These are phyloP conservation scores for Lutjanus argentimaculatus DNA, from an alignment of 2,797 vertebrate species.

Conservation along the genomic window DNA sequence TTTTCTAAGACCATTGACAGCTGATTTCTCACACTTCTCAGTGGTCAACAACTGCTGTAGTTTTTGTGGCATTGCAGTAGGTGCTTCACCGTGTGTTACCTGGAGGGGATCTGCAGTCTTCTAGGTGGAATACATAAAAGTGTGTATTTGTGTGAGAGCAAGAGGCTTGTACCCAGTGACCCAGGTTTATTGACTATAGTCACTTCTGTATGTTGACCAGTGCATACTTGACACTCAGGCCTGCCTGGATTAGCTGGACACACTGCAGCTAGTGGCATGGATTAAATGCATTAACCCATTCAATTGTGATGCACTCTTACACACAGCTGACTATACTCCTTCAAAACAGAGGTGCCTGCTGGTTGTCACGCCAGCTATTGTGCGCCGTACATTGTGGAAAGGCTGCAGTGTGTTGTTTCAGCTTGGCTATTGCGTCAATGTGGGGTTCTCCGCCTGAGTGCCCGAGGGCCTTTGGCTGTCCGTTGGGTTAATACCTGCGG, in stretches of 20 bases:
- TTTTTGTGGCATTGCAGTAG: too few species aligned
- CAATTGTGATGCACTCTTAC: slow-evolving; percentile 66
- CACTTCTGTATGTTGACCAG: slow-evolving; percentile 60
- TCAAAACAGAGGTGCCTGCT: slow-evolving; percentile 62
- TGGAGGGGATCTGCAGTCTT: too few species aligned
- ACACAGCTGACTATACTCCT: slow-evolving; percentile 68
- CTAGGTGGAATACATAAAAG: slow-evolving; percentile 21
- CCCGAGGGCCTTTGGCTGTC: slow-evolving; percentile 63
- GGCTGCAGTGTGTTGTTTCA: slow-evolving; percentile 79
- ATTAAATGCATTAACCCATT: slow-evolving; percentile 76
- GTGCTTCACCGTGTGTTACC: too few species aligned
- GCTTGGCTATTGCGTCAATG: slow-evolving; percentile 76
- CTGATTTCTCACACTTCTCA: too few species aligned
- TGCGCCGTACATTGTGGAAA: slow-evolving; percentile 65
- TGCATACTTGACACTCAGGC: slow-evolving; percentile 61
- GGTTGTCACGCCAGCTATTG: slow-evolving; percentile 83
- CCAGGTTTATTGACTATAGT: slow-evolving; percentile 53
- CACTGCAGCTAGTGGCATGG: slow-evolving; percentile 73
- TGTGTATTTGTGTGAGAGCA: slow-evolving; percentile 20
- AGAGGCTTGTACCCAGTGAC: slow-evolving; percentile 56
- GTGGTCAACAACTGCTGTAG: too few species aligned
- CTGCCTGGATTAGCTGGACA: slow-evolving; percentile 78
- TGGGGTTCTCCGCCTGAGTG: slow-evolving; percentile 65
- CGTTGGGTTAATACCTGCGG: slow-evolving; percentile 72
- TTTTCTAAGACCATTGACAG: too few species aligned